phyloP scores from a whole-genome alignment of 1,140 invertebrate genomes.

The Drosophila murphyi region DNA sequence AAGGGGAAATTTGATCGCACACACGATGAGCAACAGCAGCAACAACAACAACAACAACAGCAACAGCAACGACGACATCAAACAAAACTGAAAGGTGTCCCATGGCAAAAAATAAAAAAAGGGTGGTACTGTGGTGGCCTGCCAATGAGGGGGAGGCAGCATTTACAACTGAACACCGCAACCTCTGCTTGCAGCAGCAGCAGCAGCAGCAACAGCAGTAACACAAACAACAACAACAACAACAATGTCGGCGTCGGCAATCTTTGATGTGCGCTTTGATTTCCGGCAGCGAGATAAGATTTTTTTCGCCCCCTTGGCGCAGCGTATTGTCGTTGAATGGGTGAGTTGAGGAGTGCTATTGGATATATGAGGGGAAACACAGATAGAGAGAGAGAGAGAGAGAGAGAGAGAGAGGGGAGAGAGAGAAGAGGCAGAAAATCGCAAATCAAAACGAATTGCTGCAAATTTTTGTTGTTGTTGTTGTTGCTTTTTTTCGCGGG shows the following conservation, averaged over 20 bases:
- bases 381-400: neutral
- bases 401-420: neutral
- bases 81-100: constrained; percentile 44
- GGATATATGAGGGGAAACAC: too few relatives aligned
- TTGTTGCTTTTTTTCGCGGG: neutral
- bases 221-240: constrained; percentile 8
- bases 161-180: constrained; percentile 66
- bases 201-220: constrained; percentile 9
- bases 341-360: neutral
- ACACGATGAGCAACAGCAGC: constrained; percentile 27
- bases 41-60: constrained; percentile 13
- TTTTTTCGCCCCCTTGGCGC: constrained; percentile 37
- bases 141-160: constrained; percentile 14
- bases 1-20: constrained; percentile 60
- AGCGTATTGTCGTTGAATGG: neutral
- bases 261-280: constrained; percentile 83
- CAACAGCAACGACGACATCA: constrained; percentile 28
- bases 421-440: constrained; percentile 27
- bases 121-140: constrained; percentile 7
- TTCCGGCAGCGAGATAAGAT: constrained; percentile 83
- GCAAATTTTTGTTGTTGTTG: constrained; percentile 34
- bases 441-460: constrained; percentile 70
- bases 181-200: constrained; percentile 40
- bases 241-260: constrained; percentile 56
- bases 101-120: neutral